Evolutionary conservation across 2,888 invertebrate genomes (phyloP).

Genomic region (Helicoverpa assulta): DNA sequence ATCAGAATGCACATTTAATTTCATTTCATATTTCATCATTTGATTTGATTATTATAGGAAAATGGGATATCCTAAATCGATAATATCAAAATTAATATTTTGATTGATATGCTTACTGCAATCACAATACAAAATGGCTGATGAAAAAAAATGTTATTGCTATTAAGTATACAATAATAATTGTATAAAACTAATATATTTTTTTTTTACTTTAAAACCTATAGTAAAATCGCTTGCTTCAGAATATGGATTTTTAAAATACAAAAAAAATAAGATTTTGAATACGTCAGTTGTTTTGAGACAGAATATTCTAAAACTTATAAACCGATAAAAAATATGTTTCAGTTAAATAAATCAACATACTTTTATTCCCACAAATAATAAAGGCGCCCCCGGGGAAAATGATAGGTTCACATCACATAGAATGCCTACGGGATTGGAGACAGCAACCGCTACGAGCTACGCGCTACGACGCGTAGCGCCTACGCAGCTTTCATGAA

Average conservation of each 20-base stretch:
- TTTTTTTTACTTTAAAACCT: too few relatives aligned
- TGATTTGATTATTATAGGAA: not conserved
- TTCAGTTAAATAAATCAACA: too few relatives aligned
- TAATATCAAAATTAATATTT: not conserved
- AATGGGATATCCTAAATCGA: not conserved
- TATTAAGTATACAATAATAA: too few relatives aligned
- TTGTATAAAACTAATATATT: too few relatives aligned
- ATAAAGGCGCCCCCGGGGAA: not conserved
- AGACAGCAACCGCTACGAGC: conserved; percentile 27
- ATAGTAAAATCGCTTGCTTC: too few relatives aligned
- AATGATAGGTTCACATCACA: not conserved
- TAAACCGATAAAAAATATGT: too few relatives aligned
- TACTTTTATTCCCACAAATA: too few relatives aligned
- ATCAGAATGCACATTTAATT: not conserved
- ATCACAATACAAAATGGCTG: not conserved
- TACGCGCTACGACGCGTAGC: conserved; percentile 45
- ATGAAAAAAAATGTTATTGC: not conserved
- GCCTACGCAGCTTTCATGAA: conserved; percentile 40
- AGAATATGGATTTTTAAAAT: too few relatives aligned
- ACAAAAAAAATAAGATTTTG: too few relatives aligned
- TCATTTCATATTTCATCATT: not conserved
- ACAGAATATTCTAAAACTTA: too few relatives aligned
- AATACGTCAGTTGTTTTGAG: too few relatives aligned
- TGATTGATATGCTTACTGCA: not conserved
- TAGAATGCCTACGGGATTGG: conserved; percentile 10